phyloP scores from a whole-genome alignment of 2,113 vertebrate genomes.

The Harpagus bidentatus region DNA sequence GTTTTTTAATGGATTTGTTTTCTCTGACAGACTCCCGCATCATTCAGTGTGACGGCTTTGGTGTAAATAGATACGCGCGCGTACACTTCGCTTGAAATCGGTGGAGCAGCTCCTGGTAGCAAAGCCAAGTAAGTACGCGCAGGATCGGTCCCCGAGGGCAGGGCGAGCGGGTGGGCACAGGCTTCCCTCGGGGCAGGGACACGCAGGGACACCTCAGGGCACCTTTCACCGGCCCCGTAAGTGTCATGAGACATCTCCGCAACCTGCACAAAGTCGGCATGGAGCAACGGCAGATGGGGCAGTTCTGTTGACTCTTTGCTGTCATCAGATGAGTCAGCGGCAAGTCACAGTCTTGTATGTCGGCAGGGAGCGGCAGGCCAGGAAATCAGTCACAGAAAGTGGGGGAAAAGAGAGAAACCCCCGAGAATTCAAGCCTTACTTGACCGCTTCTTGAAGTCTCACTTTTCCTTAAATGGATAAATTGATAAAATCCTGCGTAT shows the following conservation, averaged over 20 bases:
- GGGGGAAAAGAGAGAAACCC: rapidly evolving
- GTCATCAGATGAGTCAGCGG: slow-evolving; percentile 28
- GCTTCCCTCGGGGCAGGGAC: background rate
- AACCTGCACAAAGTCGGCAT: background rate
- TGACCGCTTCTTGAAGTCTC: background rate
- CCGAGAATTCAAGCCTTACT: background rate
- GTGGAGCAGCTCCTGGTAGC: background rate
- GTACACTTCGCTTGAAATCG: background rate
- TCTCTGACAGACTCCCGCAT: background rate
- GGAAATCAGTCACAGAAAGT: background rate
- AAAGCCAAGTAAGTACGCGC: background rate
- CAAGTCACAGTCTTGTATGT: background rate
- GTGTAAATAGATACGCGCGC: background rate
- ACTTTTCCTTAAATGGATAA: background rate
- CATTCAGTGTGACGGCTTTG: background rate
- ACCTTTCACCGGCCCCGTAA: background rate
- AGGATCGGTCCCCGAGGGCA: background rate
- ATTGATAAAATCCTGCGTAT: background rate
- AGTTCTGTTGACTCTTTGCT: background rate
- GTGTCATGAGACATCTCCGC: rapidly evolving
- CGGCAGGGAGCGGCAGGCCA: slow-evolving; percentile 12
- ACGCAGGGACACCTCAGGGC: background rate
- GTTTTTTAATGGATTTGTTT: background rate
- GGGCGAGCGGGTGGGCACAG: background rate
- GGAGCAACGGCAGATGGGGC: background rate